A percentile compares a stretch with the other conserved stretches of the same genome.
Evolutionary conservation across 2,797 vertebrate species (phyloP).

Genomic region (Enoplosus armatus): DNA sequence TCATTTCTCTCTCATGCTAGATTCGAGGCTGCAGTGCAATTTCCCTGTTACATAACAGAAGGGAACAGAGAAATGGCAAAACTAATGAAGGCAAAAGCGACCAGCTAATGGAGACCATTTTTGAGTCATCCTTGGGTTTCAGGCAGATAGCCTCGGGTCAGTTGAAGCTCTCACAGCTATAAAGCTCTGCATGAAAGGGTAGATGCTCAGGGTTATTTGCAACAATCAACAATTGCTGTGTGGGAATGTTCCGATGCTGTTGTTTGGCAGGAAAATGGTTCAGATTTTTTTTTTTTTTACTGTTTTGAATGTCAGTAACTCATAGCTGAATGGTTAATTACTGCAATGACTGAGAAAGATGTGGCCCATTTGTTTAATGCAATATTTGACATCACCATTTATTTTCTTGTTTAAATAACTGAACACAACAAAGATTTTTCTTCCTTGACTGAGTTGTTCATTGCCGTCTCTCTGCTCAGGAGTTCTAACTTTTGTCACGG

Average conservation of each 20-base stretch:
- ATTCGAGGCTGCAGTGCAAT: constrained; percentile 59
- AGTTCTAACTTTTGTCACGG: constrained; percentile 25
- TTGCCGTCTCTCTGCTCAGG: no score
- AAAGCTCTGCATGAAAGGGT: constrained; percentile 33
- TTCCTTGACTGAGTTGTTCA: no score
- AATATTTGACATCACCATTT: constrained; percentile 22
- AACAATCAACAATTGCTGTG: constrained; percentile 34
- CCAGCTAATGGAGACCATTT: constrained; percentile 68
- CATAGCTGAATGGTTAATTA: constrained; percentile 20
- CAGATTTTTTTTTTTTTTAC: constrained; percentile 8
- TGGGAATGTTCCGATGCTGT: constrained; percentile 16
- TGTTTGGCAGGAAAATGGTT: constrained; percentile 20
- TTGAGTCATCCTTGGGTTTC: constrained; percentile 59
- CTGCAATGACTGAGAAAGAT: constrained; percentile 10
- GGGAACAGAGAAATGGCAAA: constrained; percentile 57
- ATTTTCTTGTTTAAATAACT: constrained; percentile 30
- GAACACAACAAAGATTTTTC: not conserved
- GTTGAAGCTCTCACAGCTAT: constrained; percentile 42
- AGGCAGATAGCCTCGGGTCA: constrained; percentile 46
- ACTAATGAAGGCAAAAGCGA: constrained; percentile 74
- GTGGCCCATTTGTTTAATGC: constrained; percentile 4
- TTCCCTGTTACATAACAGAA: constrained; percentile 67
- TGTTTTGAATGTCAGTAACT: constrained; percentile 14
- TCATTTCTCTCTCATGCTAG: constrained; percentile 43
- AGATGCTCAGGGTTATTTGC: constrained; percentile 31